Evolutionary conservation across 2,113 vertebrate species (phyloP).

Genomic region (Ctenodactylus gundi): DNA sequence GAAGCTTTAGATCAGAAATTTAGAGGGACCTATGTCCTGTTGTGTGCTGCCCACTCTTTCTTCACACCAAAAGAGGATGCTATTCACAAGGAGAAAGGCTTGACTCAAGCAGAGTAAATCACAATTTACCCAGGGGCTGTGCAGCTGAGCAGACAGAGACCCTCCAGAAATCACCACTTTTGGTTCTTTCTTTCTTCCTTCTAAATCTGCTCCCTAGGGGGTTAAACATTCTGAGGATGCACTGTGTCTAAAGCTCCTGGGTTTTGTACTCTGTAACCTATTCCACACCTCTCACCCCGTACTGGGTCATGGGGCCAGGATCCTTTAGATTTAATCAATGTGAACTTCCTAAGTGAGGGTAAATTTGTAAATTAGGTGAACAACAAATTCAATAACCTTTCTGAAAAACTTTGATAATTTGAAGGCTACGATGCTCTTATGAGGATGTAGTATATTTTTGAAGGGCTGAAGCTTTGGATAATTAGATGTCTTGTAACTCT

Average conservation of each 20-base stretch:
- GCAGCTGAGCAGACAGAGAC: conserved; percentile 56
- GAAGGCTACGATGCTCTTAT: neutral
- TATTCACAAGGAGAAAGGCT: conserved; percentile 77
- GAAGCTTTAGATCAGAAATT: conserved; percentile 74
- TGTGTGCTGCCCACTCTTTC: conserved; percentile 74
- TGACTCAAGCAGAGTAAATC: conserved; percentile 68
- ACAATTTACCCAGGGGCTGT: conserved; percentile 60
- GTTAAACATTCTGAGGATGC: neutral
- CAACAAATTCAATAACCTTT: neutral
- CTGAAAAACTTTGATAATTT: neutral
- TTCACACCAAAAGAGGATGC: conserved; percentile 78
- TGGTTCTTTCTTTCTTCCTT: neutral
- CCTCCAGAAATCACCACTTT: conserved; percentile 70
- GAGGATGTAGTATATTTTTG: neutral
- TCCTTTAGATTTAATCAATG: neutral
- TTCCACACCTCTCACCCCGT: neutral
- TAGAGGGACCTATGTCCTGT: conserved; percentile 50
- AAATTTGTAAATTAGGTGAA: neutral
- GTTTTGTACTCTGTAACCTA: neutral
- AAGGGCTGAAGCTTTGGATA: neutral
- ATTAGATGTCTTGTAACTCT: neutral
- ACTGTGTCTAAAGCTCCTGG: neutral
- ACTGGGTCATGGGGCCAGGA: neutral
- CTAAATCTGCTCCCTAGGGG: neutral
- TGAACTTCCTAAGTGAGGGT: neutral